phyloP scores from a whole-genome alignment of 1,140 invertebrate species.

The Heliconius nattereri region DNA sequence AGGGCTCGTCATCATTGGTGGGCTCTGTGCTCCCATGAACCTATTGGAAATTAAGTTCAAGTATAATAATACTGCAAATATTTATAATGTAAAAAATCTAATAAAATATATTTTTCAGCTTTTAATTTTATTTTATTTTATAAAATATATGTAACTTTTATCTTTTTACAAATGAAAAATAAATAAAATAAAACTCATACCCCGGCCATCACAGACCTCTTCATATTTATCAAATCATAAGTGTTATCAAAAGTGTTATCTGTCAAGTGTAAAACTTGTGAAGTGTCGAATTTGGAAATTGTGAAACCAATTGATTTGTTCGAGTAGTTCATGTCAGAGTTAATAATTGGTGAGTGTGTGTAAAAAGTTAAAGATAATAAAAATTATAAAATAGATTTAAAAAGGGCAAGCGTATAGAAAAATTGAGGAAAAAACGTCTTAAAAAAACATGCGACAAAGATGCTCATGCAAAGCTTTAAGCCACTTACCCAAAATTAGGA shows the following conservation, averaged over 20 bases:
- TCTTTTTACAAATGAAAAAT: constrained; percentile 35
- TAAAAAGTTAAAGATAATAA: constrained; percentile 69
- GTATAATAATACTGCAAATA: constrained; percentile 1
- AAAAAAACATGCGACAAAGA: constrained; percentile 69
- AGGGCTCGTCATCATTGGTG: constrained; percentile 79
- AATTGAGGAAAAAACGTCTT: constrained; percentile 51
- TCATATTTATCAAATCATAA: constrained; percentile 46
- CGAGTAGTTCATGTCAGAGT: constrained; percentile 54
- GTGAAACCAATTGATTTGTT: constrained; percentile 70
- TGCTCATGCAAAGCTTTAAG: constrained; percentile 67
- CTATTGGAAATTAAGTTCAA: constrained; percentile 43
- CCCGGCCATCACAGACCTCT: constrained; percentile 74
- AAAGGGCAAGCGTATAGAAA: constrained; percentile 69
- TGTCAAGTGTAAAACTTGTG: constrained; percentile 64
- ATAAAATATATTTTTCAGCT: background rate
- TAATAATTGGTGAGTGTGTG: constrained; percentile 53
- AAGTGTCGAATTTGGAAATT: constrained; percentile 76
- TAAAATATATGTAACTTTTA: constrained; percentile 1
- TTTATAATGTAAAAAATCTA: background rate
- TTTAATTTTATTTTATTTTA: background rate
- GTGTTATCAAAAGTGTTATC: constrained; percentile 43
- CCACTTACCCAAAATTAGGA: constrained; percentile 61
- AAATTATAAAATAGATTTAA: constrained; percentile 68
- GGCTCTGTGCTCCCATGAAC: constrained; percentile 80
- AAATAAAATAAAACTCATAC: constrained; percentile 68